These are phyloP conservation scores for Ataeniobius toweri DNA, from an alignment of 2,797 vertebrate species.

Conservation along the genomic window DNA sequence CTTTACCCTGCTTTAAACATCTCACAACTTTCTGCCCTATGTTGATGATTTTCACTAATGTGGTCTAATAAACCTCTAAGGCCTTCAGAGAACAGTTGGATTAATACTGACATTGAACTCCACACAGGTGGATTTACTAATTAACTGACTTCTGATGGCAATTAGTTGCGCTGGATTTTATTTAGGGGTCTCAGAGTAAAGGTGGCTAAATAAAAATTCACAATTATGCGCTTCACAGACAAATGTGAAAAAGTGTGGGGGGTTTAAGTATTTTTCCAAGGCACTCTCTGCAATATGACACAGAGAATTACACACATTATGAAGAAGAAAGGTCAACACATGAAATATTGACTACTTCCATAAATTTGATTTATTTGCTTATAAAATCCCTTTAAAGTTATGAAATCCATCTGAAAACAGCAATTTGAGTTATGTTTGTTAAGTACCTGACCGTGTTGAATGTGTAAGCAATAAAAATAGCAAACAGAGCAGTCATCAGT, in stretches of 20 bases:
- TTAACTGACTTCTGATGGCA: neutral
- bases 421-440: neutral
- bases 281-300: neutral
- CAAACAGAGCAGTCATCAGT: slow-evolving; percentile 36
- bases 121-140: too few species aligned
- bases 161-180: neutral
- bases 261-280: neutral
- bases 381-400: neutral
- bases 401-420: neutral
- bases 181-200: neutral
- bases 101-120: neutral
- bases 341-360: neutral
- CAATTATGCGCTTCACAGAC: neutral
- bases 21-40: too few species aligned
- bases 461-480: slow-evolving; percentile 28
- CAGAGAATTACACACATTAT: neutral
- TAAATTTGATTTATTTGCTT: neutral
- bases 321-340: neutral
- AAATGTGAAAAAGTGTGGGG: neutral
- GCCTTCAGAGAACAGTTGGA: neutral
- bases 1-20: too few species aligned
- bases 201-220: neutral
- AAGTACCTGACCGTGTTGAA: slow-evolving; percentile 32
- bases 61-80: neutral
- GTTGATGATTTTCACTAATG: neutral